phyloP scores from a whole-genome alignment of 2,888 invertebrate species.

The Acrocyrtus sp. region DNA sequence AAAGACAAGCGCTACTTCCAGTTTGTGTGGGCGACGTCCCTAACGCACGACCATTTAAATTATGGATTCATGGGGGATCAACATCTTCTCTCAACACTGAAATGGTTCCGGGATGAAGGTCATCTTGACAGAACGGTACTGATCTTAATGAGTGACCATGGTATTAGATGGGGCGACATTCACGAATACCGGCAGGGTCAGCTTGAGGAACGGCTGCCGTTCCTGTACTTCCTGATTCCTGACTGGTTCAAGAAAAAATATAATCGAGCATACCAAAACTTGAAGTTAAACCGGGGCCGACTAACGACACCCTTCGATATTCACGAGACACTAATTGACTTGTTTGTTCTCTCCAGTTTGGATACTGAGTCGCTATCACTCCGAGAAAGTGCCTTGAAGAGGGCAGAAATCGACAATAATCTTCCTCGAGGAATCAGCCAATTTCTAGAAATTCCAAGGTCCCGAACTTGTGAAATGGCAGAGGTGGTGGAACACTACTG shows the following conservation, averaged over 20 bases:
- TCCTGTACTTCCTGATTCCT: constrained; percentile 80
- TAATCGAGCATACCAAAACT: constrained; percentile 65
- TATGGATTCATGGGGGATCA: constrained; percentile 80
- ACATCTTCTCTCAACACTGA: constrained; percentile 72
- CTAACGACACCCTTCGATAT: constrained; percentile 58
- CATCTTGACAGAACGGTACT: constrained; percentile 76
- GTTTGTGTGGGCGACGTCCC: constrained; percentile 84
- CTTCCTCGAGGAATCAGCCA: constrained; percentile 76
- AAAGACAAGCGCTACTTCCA: constrained; percentile 75
- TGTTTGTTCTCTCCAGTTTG: constrained; percentile 35
- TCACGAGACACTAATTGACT: constrained; percentile 57
- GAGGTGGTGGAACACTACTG: constrained; percentile 88
- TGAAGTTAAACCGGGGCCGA: constrained; percentile 29
- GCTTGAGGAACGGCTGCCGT: constrained; percentile 88
- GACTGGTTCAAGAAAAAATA: constrained; percentile 75
- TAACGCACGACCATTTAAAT: constrained; percentile 87
- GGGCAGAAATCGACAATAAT: constrained; percentile 14
- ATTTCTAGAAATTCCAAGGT: constrained; percentile 77
- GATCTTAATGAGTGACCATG: constrained; percentile 86
- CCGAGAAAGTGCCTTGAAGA: neutral
- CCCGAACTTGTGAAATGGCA: constrained; percentile 81
- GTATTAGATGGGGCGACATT: constrained; percentile 86
- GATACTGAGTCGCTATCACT: neutral
- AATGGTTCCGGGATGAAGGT: constrained; percentile 69
- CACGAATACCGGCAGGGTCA: constrained; percentile 79